Conservation (phyloP, 2,797 vertebrate genomes). For the Zenarchopterus dispar region DNA sequence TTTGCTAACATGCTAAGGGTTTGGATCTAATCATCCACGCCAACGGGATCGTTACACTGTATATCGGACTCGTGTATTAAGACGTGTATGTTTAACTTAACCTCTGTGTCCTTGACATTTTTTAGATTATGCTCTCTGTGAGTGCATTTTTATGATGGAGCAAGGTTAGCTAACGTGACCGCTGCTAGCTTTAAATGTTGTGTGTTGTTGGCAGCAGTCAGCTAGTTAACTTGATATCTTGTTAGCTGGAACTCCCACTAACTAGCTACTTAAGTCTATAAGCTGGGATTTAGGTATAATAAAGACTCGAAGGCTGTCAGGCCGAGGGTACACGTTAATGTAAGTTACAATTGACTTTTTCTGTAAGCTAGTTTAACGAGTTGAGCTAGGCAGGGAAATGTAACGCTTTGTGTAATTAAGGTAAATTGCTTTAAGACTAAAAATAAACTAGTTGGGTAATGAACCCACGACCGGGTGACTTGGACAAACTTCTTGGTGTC, state of each 20-base stretch:
- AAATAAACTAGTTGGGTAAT: too few species aligned
- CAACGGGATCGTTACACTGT: neutral
- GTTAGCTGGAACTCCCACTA: slow-evolving; percentile 38
- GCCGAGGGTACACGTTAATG: slow-evolving; percentile 14
- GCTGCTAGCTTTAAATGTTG: slow-evolving; percentile 40
- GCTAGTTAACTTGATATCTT: slow-evolving; percentile 58
- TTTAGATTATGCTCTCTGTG: neutral
- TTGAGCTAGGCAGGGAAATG: neutral
- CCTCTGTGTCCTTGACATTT: neutral
- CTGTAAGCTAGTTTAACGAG: slow-evolving; percentile 18
- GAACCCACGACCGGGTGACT: too few species aligned
- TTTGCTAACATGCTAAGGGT: slow-evolving; percentile 69
- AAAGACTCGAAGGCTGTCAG: slow-evolving; percentile 22
- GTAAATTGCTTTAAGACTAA: too few species aligned
- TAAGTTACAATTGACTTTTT: slow-evolving; percentile 18
- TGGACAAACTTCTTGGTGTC: too few species aligned
- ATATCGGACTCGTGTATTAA: too few species aligned
- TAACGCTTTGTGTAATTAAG: too few species aligned
- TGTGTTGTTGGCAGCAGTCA: slow-evolving; percentile 52
- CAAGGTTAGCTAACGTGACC: slow-evolving; percentile 42
- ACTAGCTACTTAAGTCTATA: slow-evolving; percentile 56
- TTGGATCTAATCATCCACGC: slow-evolving; percentile 13
- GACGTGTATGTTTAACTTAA: neutral
- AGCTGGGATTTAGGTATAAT: slow-evolving; percentile 65
- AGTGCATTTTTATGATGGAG: slow-evolving; percentile 6